Evolutionary conservation across 2,113 vertebrate genomes (phyloP).

Genomic region (Mustela nigripes): DNA sequence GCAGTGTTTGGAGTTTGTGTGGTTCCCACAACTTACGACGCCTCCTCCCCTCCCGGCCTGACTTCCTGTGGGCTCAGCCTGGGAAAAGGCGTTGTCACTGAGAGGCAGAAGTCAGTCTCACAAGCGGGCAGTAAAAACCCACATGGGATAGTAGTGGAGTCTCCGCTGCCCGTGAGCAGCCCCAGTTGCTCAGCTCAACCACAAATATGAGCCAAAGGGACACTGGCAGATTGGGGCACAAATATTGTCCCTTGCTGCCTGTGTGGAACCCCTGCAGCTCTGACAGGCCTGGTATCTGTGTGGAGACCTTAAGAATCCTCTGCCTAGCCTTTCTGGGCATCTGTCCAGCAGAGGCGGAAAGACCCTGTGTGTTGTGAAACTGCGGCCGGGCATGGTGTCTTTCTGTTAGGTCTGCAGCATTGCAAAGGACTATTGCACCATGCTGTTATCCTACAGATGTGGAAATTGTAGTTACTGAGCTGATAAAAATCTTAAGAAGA

Average conservation of each 20-base stretch:
- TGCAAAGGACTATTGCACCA: slow-evolving; percentile 55
- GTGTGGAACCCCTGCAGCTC: slow-evolving; percentile 1
- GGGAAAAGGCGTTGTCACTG: slow-evolving; percentile 59
- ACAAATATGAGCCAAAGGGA: not conserved
- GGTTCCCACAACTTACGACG: slow-evolving; percentile 12
- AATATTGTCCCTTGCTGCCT: not conserved
- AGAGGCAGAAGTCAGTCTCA: slow-evolving; percentile 20
- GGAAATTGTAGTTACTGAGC: slow-evolving; percentile 63
- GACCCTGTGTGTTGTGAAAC: slow-evolving; percentile 59
- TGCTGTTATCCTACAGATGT: slow-evolving; percentile 34
- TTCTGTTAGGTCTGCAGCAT: not conserved
- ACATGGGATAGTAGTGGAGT: not conserved
- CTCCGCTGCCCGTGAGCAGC: not conserved
- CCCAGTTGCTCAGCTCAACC: slow-evolving; percentile 29
- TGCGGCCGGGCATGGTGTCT: not conserved
- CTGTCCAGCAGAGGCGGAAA: not conserved
- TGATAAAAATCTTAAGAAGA: slow-evolving; percentile 69
- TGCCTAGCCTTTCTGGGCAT: not conserved
- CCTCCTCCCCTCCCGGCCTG: not conserved
- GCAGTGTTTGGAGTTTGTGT: not conserved
- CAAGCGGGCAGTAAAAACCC: not conserved
- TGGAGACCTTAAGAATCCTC: not conserved
- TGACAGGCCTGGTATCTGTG: not conserved
- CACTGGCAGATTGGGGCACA: not conserved
- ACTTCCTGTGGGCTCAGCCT: slow-evolving; percentile 70